Percentiles rank a stretch among this genome's conserved stretches.
These are phyloP conservation scores for Saguinus midas DNA, from an alignment of 2,113 vertebrate genomes.

Conservation along the genomic window DNA sequence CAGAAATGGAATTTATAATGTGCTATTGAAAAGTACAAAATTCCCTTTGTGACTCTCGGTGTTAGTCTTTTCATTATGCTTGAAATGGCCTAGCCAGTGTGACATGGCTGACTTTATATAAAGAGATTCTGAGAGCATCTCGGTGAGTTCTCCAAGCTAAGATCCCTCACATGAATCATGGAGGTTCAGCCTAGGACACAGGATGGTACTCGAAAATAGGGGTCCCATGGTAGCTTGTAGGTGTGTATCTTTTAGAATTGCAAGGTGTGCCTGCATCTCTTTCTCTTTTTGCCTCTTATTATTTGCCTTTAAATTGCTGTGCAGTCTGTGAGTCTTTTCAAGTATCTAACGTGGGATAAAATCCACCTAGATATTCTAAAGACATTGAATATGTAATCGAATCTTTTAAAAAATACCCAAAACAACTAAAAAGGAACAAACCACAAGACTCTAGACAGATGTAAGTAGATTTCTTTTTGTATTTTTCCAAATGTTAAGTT, in stretches of 20 bases:
- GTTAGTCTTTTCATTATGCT: not conserved
- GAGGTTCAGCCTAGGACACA: not conserved
- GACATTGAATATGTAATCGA: not conserved
- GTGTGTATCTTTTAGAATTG: not conserved
- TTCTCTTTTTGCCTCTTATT: not conserved
- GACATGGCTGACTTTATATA: not conserved
- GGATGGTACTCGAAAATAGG: accelerated
- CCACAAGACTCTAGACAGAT: not conserved
- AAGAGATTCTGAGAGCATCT: not conserved
- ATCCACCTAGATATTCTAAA: not conserved
- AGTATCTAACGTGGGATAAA: not conserved
- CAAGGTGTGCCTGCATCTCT: not conserved
- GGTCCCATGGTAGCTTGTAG: accelerated
- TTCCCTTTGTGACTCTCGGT: not conserved
- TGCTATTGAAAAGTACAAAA: not conserved
- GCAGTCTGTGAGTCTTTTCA: not conserved
- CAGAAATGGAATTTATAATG: not conserved
- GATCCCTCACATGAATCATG: accelerated
- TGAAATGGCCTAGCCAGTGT: not conserved
- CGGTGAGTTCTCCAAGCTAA: not conserved
- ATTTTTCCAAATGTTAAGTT: not conserved
- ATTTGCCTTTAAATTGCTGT: not conserved
- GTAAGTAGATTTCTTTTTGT: not conserved
- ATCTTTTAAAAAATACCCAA: not conserved
- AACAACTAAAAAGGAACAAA: not conserved